phyloP scores from a whole-genome alignment of 1,140 invertebrate species.

The Musca vetustissima region DNA sequence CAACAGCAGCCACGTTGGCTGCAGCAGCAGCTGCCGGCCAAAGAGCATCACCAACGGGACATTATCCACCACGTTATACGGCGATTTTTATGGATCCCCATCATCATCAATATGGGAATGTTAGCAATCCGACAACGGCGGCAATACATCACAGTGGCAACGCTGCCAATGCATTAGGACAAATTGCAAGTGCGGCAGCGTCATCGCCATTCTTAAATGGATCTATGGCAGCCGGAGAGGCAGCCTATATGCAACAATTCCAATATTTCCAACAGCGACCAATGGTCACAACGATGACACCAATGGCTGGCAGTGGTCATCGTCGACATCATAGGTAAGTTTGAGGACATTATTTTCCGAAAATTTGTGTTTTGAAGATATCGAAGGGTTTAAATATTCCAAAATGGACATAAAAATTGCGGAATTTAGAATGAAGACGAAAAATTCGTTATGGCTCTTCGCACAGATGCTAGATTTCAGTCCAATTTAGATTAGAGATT shows the following conservation, averaged over 20 bases:
- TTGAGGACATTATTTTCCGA: no score
- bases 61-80: slow-evolving; percentile 44
- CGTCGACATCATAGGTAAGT: slow-evolving; percentile 23
- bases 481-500: no score
- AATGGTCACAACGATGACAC: slow-evolving; percentile 30
- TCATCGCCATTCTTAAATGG: slow-evolving; percentile 35
- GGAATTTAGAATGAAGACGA: no score
- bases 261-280: slow-evolving; percentile 44
- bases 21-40: slow-evolving; percentile 32
- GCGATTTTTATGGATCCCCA: slow-evolving; percentile 42
- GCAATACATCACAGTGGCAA: background rate
- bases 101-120: slow-evolving; percentile 27
- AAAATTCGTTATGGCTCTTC: no score
- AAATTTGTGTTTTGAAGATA: no score
- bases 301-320: background rate
- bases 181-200: slow-evolving; percentile 34
- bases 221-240: slow-evolving; percentile 14
- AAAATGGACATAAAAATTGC: no score
- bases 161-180: slow-evolving; percentile 36
- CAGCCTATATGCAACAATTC: slow-evolving; percentile 34
- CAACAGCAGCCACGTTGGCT: slow-evolving; percentile 22
- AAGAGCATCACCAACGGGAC: slow-evolving; percentile 9
- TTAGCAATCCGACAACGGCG: background rate
- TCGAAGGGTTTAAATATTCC: no score
- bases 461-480: no score